These are phyloP conservation scores for Zaprionus ornatus DNA, from an alignment of 1,140 invertebrate species.

Conservation along the genomic window DNA sequence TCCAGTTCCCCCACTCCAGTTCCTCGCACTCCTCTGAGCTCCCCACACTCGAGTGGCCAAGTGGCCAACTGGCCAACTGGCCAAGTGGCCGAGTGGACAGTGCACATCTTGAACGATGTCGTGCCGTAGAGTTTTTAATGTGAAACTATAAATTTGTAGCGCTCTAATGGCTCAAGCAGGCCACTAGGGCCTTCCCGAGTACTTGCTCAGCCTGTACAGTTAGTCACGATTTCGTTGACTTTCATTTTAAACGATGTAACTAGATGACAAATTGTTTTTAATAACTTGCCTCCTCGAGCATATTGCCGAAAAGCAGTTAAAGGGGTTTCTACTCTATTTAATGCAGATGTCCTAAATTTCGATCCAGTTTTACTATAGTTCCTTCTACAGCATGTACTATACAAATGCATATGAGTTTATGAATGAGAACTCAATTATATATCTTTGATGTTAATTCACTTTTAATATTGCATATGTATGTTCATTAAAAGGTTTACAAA, in stretches of 20 bases:
- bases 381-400: too few relatives aligned
- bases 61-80: neutral
- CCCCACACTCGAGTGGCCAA: neutral
- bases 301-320: too few relatives aligned
- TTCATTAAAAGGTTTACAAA: too few relatives aligned
- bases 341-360: too few relatives aligned
- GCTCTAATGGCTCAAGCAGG: neutral
- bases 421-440: too few relatives aligned
- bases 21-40: neutral
- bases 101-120: neutral
- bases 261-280: neutral
- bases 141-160: conserved; percentile 2
- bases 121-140: neutral
- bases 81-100: conserved; percentile 1
- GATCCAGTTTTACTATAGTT: too few relatives aligned
- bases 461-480: too few relatives aligned
- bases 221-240: conserved; percentile 1
- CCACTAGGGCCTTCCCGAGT: neutral
- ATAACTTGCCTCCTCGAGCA: neutral
- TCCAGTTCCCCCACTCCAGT: neutral
- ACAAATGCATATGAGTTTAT: too few relatives aligned
- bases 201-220: neutral
- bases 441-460: too few relatives aligned
- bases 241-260: neutral
- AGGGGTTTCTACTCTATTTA: too few relatives aligned